Evolutionary conservation across 1,140 invertebrate species (phyloP).

Genomic region (Aphidius ervi): DNA sequence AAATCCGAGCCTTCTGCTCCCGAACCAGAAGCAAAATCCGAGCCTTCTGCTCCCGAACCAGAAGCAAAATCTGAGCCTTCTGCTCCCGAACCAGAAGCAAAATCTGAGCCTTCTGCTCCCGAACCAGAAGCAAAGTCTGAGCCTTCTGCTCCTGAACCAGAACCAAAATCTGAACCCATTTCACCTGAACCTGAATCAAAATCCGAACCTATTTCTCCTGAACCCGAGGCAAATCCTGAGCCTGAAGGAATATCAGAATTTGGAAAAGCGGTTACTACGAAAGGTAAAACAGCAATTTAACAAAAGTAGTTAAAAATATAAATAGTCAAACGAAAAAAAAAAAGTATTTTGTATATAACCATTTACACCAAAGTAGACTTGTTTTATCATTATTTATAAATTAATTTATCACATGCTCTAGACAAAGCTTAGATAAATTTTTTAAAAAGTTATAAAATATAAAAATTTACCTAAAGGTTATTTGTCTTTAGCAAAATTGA

Average conservation of each 20-base stretch:
- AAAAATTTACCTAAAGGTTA: neutral
- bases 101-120: constrained; percentile 44
- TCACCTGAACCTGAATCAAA: constrained; percentile 41
- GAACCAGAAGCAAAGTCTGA: constrained; percentile 51
- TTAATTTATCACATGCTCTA: too few relatives aligned
- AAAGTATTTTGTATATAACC: too few relatives aligned
- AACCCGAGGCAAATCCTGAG: constrained; percentile 50
- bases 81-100: constrained; percentile 44
- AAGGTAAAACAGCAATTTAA: constrained; percentile 41
- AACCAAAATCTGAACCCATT: constrained; percentile 40
- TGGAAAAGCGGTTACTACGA: constrained; percentile 7
- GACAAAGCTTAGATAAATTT: too few relatives aligned
- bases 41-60: constrained; percentile 18
- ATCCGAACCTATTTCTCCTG: constrained; percentile 45
- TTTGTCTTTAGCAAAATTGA: neutral
- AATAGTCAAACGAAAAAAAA: neutral
- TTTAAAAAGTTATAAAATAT: neutral
- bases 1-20: constrained; percentile 42
- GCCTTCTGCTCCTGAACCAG: constrained; percentile 44
- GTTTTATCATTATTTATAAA: too few relatives aligned
- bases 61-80: constrained; percentile 46
- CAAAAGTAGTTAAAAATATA: constrained; percentile 34
- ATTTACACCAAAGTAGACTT: too few relatives aligned
- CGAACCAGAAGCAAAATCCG: constrained; percentile 40
- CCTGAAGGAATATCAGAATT: constrained; percentile 49